These are phyloP conservation scores for Thalassophryne amazonica DNA, from an alignment of 2,797 vertebrate species.

Conservation along the genomic window DNA sequence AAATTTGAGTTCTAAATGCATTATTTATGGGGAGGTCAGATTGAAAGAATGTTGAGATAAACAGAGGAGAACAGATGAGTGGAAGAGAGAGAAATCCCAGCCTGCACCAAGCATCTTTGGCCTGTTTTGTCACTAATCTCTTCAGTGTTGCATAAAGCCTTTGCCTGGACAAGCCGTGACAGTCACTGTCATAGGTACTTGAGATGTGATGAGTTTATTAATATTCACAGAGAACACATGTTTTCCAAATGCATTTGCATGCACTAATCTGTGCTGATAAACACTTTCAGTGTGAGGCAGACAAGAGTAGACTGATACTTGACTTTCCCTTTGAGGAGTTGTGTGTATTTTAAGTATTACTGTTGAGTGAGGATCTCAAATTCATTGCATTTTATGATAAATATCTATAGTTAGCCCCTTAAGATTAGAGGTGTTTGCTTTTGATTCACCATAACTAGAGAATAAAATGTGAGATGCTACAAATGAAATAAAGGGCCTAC, in stretches of 20 bases:
- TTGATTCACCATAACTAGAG: no score
- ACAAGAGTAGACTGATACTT: no score
- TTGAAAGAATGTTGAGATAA: slow-evolving; percentile 20
- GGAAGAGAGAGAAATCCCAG: slow-evolving; percentile 37
- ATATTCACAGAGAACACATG: neutral
- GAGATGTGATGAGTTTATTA: slow-evolving; percentile 2
- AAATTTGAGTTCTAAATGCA: slow-evolving; percentile 36
- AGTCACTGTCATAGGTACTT: neutral
- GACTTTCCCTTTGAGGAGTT: no score
- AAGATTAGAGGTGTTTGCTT: no score
- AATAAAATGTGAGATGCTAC: no score
- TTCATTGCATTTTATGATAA: no score
- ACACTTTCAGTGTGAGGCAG: slow-evolving; percentile 20
- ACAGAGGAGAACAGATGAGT: slow-evolving; percentile 6
- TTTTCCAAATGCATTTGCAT: neutral
- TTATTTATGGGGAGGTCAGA: slow-evolving; percentile 31
- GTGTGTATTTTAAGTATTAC: no score
- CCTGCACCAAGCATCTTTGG: slow-evolving; percentile 60
- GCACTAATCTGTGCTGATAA: slow-evolving; percentile 43
- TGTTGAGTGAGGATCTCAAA: no score
- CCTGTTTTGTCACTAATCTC: slow-evolving; percentile 71
- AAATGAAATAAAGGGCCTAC: no score
- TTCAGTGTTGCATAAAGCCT: slow-evolving; percentile 58
- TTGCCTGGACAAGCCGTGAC: slow-evolving; percentile 36
- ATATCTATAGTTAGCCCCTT: no score